phyloP scores from a whole-genome alignment of 2,797 vertebrate species.

The Pseudochromis fuscus region DNA sequence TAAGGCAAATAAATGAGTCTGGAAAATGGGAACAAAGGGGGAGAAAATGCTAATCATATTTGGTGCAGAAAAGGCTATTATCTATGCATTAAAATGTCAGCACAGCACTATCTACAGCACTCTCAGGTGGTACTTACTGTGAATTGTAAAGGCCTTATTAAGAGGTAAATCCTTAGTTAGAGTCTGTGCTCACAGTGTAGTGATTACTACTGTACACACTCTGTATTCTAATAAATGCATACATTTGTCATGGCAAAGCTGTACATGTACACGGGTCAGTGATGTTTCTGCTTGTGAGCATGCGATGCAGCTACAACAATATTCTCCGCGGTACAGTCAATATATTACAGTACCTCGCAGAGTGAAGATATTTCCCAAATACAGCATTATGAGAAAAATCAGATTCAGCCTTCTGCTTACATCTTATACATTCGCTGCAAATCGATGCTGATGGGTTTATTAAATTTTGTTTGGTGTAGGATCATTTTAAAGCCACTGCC shows the following conservation, averaged over 20 bases:
- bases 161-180: slow-evolving; percentile 46
- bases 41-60: slow-evolving; percentile 73
- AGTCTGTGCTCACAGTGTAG: not conserved
- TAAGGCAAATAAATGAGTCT: slow-evolving; percentile 59
- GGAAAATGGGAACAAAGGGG: slow-evolving; percentile 52
- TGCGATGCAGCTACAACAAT: slow-evolving; percentile 6
- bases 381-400: slow-evolving; percentile 17
- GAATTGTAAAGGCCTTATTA: slow-evolving; percentile 43
- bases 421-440: slow-evolving; percentile 17
- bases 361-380: slow-evolving; percentile 10
- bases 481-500: slow-evolving; percentile 10
- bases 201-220: slow-evolving; percentile 4
- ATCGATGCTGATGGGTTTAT: slow-evolving; percentile 21
- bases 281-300: slow-evolving; percentile 7
- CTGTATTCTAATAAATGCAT: slow-evolving; percentile 7
- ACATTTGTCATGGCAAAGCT: slow-evolving; percentile 23
- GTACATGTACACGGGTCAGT: not conserved
- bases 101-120: slow-evolving; percentile 50
- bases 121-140: slow-evolving; percentile 16
- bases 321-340: not conserved
- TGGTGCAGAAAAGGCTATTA: slow-evolving; percentile 58
- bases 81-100: slow-evolving; percentile 70
- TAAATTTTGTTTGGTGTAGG: slow-evolving; percentile 20
- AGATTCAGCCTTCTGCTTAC: not conserved
- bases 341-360: slow-evolving; percentile 1